These are phyloP conservation scores for Tachina grossa DNA, from an alignment of 2,888 invertebrate genomes.

Conservation along the genomic window DNA sequence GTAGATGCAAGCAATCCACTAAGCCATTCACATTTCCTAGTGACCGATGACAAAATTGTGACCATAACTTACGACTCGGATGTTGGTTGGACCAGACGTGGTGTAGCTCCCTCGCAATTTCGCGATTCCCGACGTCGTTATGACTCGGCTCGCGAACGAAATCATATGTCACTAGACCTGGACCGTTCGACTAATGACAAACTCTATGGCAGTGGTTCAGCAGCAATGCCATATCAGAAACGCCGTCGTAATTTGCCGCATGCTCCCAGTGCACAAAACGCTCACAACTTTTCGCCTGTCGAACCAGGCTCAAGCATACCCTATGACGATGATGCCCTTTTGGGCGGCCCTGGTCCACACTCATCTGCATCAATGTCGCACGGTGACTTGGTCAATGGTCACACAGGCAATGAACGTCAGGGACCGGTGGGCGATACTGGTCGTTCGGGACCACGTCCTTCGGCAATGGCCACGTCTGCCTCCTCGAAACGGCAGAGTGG, in stretches of 20 bases:
- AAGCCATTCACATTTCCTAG: conserved; percentile 82
- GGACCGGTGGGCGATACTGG: conserved; percentile 75
- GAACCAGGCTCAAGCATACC: conserved; percentile 74
- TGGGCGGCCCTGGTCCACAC: conserved; percentile 68
- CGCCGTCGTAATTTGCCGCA: conserved; percentile 80
- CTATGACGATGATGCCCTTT: conserved; percentile 72
- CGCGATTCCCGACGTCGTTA: conserved; percentile 77
- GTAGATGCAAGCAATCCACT: conserved; percentile 80
- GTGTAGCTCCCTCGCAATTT: conserved; percentile 80
- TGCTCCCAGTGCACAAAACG: conserved; percentile 81
- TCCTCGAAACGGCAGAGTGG: conserved; percentile 71
- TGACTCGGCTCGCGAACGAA: conserved; percentile 75
- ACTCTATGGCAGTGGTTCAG: conserved; percentile 75
- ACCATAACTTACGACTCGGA: conserved; percentile 83
- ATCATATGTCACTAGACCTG: conserved; percentile 80
- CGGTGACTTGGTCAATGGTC: conserved; percentile 70
- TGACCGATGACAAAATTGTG: conserved; percentile 82
- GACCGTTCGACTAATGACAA: conserved; percentile 81
- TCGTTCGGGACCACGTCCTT: conserved; percentile 73
- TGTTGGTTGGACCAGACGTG: conserved; percentile 83
- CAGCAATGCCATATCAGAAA: conserved; percentile 80
- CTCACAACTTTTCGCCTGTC: conserved; percentile 81
- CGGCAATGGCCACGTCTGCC: conserved; percentile 74
- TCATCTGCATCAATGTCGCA: conserved; percentile 73
- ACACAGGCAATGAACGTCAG: conserved; percentile 72